phyloP scores from a whole-genome alignment of 2,797 vertebrate species.

The Sebastes matsubarae region DNA sequence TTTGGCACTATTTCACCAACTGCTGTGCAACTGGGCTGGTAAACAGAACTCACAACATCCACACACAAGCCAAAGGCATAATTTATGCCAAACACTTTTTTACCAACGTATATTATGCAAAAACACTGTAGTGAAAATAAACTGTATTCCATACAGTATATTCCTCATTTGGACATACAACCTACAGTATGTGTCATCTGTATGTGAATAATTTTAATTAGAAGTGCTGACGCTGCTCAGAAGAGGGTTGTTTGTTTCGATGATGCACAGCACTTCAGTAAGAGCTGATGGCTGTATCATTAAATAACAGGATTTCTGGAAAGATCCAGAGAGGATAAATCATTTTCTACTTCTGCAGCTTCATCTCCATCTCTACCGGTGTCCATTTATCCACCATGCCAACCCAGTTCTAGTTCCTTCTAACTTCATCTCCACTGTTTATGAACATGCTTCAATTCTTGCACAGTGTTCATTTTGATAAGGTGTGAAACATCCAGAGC shows the following conservation, averaged over 20 bases:
- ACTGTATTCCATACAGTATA: not conserved
- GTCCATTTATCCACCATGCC: conserved; percentile 7
- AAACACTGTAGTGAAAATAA: not conserved
- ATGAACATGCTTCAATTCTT: not conserved
- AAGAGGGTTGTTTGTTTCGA: not conserved
- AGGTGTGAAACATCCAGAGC: not conserved
- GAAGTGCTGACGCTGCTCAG: conserved; percentile 24
- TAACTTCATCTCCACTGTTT: not conserved
- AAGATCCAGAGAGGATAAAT: conserved; percentile 7
- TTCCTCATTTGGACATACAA: not conserved
- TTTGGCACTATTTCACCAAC: too few relatives aligned
- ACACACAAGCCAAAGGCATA: not conserved
- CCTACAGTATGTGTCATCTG: not conserved
- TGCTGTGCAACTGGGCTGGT: not conserved
- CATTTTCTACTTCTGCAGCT: conserved; percentile 10
- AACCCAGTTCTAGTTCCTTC: not conserved
- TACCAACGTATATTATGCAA: not conserved
- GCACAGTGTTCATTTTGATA: not conserved
- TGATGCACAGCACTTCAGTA: conserved; percentile 9
- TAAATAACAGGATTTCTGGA: conserved; percentile 1
- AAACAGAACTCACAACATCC: not conserved
- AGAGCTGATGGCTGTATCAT: conserved; percentile 11
- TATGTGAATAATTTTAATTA: conserved; percentile 17
- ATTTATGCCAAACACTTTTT: not conserved
- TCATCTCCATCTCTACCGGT: not conserved